A percentile compares a stretch with the other conserved stretches of the same genome.
These are phyloP conservation scores for Coregonus ussuriensis DNA, from an alignment of 2,797 vertebrate genomes.

Conservation along the genomic window DNA sequence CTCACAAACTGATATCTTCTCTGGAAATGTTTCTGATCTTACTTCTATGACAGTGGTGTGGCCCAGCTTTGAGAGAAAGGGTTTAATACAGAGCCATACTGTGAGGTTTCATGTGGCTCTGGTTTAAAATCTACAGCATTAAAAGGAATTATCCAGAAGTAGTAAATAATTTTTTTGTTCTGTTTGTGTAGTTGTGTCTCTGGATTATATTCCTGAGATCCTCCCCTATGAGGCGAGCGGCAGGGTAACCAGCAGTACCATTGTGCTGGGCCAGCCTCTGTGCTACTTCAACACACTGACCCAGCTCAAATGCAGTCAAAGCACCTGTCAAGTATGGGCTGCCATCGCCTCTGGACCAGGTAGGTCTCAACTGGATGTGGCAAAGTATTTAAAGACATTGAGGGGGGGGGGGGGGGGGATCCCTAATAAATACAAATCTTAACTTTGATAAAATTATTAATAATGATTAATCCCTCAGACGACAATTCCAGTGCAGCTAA, in stretches of 20 bases:
- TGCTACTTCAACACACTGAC: conserved; percentile 22
- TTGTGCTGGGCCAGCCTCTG: conserved; percentile 23
- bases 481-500: too few relatives aligned
- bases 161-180: not conserved
- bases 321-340: conserved; percentile 28
- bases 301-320: conserved; percentile 5
- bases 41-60: not conserved
- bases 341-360: conserved; percentile 16
- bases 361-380: not conserved
- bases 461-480: too few relatives aligned
- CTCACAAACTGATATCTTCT: not conserved
- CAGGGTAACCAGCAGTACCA: conserved; percentile 17
- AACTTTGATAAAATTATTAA: not conserved
- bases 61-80: not conserved
- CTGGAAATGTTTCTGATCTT: not conserved
- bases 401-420: too few relatives aligned
- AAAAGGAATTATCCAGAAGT: not conserved
- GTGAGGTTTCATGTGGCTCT: too few relatives aligned
- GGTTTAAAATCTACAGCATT: not conserved
- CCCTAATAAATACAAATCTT: not conserved
- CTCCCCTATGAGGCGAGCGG: not conserved
- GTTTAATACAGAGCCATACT: not conserved
- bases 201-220: conserved; percentile 18
- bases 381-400: not conserved
- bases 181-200: conserved; percentile 7